Conservation (phyloP, 1,140 invertebrate species). For the Adoxophyes honmai region DNA sequence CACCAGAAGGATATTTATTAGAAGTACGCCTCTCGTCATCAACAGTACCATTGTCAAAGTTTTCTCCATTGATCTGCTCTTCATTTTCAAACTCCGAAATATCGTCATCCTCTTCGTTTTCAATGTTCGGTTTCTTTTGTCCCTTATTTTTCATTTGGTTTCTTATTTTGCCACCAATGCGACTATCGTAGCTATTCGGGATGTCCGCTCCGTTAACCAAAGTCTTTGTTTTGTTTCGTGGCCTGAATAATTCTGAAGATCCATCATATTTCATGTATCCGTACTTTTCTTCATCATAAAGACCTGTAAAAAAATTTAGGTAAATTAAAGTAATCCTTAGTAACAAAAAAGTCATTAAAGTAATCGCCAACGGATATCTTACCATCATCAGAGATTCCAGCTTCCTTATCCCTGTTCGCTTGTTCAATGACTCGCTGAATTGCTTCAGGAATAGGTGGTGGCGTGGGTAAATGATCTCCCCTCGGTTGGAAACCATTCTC, state of each 20-base stretch:
- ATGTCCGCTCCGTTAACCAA: not conserved
- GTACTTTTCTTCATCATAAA: constrained; percentile 58
- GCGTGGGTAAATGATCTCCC: constrained; percentile 89
- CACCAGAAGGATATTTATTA: too few relatives aligned
- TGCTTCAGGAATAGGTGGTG: constrained; percentile 76
- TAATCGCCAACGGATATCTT: too few relatives aligned
- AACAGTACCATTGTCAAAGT: too few relatives aligned
- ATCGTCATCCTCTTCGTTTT: too few relatives aligned
- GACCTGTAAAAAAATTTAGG: constrained; percentile 37
- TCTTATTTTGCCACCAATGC: not conserved
- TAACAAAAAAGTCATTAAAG: too few relatives aligned
- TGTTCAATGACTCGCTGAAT: constrained; percentile 75
- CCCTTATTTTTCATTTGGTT: not conserved
- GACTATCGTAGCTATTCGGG: not conserved
- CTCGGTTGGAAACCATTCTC: constrained; percentile 78
- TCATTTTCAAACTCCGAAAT: too few relatives aligned
- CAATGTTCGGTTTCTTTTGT: too few relatives aligned
- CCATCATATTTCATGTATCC: constrained; percentile 44
- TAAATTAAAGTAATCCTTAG: not conserved
- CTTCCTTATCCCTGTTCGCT: constrained; percentile 40
- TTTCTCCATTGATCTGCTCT: too few relatives aligned
- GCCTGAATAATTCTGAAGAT: not conserved
- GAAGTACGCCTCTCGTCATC: too few relatives aligned
- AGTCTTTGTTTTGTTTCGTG: not conserved
- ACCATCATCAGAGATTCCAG: constrained; percentile 56